These are phyloP conservation scores for Candidula unifasciata DNA, from an alignment of 2,888 invertebrate species.

Conservation along the genomic window DNA sequence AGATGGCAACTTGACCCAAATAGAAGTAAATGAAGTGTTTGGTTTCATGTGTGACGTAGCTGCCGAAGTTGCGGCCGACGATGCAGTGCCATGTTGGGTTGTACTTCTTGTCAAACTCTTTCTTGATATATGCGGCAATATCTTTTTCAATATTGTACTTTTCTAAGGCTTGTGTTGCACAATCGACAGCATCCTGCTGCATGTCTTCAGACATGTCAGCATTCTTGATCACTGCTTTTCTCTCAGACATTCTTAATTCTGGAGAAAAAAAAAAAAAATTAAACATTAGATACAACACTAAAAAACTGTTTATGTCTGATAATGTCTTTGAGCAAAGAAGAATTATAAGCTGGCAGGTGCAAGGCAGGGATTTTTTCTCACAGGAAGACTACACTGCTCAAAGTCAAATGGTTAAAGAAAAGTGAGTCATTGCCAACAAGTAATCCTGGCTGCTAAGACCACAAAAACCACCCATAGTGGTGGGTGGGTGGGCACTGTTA, in stretches of 20 bases:
- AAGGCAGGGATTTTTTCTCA: no score
- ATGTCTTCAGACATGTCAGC: slow-evolving; percentile 99
- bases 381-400: no score
- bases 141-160: slow-evolving; percentile 99
- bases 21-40: slow-evolving; percentile 99
- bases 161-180: slow-evolving; percentile 98
- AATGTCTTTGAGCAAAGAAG: no score
- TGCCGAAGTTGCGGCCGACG: slow-evolving; percentile 98
- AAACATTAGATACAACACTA: neutral
- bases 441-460: no score
- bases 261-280: neutral
- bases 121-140: slow-evolving; percentile 99
- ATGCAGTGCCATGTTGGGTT: slow-evolving; percentile 99
- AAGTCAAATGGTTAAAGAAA: no score
- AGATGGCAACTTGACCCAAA: slow-evolving; percentile 97
- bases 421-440: no score
- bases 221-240: slow-evolving; percentile 99
- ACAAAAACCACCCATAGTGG: no score
- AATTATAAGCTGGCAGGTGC: no score
- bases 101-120: slow-evolving; percentile 99
- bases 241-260: slow-evolving; percentile 62
- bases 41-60: slow-evolving; percentile 87
- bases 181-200: slow-evolving; percentile 99
- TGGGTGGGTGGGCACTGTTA: no score
- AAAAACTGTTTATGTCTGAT: neutral